Conservation (phyloP, 2,113 vertebrate species). For the Calidris pygmaea region DNA sequence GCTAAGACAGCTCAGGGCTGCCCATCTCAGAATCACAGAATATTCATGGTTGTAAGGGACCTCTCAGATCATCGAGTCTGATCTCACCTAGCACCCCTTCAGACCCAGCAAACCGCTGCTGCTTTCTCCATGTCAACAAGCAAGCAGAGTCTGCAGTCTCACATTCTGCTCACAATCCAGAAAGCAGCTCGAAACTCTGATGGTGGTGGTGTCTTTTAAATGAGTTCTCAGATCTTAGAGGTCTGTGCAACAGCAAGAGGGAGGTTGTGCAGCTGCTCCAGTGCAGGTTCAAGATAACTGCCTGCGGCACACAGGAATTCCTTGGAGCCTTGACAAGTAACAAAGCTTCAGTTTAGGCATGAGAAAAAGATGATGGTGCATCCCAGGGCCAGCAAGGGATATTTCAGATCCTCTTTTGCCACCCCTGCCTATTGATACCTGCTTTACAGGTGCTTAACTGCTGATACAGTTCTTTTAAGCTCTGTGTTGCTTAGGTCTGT, state of each 20-base stretch:
- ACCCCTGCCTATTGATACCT: background rate
- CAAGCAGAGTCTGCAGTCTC: background rate
- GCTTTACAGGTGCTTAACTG: background rate
- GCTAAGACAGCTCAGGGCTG: background rate
- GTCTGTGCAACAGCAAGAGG: background rate
- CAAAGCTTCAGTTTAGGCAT: background rate
- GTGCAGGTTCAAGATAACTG: background rate
- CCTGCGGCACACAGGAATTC: background rate
- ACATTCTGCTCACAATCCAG: background rate
- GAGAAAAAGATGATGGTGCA: background rate
- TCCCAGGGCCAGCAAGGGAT: background rate
- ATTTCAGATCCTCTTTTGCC: background rate
- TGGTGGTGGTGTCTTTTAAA: background rate
- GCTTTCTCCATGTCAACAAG: background rate
- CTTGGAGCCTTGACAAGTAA: background rate
- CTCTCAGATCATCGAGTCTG: too few relatives aligned
- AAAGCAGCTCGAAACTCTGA: background rate
- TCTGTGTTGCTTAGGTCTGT: background rate
- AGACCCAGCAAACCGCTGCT: background rate
- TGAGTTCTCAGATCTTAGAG: background rate
- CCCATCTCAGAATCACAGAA: too few relatives aligned
- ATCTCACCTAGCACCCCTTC: background rate
- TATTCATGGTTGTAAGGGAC: too few relatives aligned
- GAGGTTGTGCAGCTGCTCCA: background rate
- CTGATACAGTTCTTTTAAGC: background rate